Evolutionary conservation across 2,797 vertebrate genomes (phyloP).

Genomic region (Melopsittacus undulatus): DNA sequence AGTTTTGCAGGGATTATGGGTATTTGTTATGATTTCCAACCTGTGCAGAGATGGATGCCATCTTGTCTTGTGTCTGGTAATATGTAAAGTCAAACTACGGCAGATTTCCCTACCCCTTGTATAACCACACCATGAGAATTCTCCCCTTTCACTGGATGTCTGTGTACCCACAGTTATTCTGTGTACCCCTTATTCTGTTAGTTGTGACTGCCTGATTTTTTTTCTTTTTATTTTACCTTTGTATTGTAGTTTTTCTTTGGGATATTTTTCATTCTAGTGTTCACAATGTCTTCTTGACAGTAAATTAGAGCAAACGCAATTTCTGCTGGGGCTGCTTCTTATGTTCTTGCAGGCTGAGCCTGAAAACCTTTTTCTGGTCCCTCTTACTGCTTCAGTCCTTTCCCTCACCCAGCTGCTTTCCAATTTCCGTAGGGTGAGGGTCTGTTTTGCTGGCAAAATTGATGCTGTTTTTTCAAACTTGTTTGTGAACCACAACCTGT

Average conservation of each 20-base stretch:
- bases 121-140: neutral
- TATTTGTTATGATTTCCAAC: neutral
- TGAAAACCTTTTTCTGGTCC: neutral
- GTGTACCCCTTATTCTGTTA: neutral
- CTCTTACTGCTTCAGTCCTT: neutral
- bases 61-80: neutral
- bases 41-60: neutral
- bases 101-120: neutral
- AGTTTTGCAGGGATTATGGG: neutral
- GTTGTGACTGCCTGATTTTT: neutral
- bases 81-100: neutral
- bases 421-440: neutral
- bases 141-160: neutral
- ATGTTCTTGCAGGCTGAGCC: neutral
- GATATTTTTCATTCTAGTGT: neutral
- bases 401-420: neutral
- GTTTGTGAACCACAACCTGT: neutral
- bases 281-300: neutral
- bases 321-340: neutral
- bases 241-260: neutral
- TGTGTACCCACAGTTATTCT: neutral
- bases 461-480: neutral
- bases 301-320: neutral
- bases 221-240: neutral
- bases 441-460: neutral